A percentile compares a stretch with the other conserved stretches of the same genome.
phyloP scores from a whole-genome alignment of 1,140 invertebrate genomes.

The Philopotamus ludificatus region DNA sequence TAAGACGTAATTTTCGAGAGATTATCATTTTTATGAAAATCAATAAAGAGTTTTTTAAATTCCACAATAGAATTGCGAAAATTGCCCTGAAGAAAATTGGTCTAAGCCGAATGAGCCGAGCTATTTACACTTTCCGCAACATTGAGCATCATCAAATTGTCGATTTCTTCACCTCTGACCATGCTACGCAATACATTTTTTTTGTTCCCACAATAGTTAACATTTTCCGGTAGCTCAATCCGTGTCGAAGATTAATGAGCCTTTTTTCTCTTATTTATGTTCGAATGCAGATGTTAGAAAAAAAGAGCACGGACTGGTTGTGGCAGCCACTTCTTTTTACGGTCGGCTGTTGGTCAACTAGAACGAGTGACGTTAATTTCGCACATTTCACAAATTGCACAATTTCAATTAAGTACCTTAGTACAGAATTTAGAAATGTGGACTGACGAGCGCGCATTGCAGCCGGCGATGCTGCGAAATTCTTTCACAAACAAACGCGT shows the following conservation, averaged over 20 bases:
- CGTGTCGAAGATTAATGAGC: not conserved
- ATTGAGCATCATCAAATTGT: not conserved
- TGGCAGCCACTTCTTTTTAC: too few relatives aligned
- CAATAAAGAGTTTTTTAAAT: too few relatives aligned
- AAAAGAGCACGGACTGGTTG: too few relatives aligned
- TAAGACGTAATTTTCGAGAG: too few relatives aligned
- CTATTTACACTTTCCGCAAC: not conserved
- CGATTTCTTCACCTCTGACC: not conserved
- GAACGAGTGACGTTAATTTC: too few relatives aligned
- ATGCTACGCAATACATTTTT: not conserved
- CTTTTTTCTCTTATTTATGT: not conserved
- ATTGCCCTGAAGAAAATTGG: too few relatives aligned
- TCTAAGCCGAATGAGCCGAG: too few relatives aligned
- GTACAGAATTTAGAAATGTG: not conserved
- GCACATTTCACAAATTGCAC: not conserved
- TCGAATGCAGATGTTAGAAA: not conserved
- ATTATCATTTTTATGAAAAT: too few relatives aligned
- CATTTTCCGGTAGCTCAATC: not conserved
- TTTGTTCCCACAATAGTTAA: not conserved
- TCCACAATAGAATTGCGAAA: too few relatives aligned
- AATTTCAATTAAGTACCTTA: not conserved
- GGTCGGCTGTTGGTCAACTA: too few relatives aligned
- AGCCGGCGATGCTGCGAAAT: too few relatives aligned
- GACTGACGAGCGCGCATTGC: not conserved
- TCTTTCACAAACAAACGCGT: too few relatives aligned